Conservation (phyloP, 2,113 vertebrate species). For the Alces alces region DNA sequence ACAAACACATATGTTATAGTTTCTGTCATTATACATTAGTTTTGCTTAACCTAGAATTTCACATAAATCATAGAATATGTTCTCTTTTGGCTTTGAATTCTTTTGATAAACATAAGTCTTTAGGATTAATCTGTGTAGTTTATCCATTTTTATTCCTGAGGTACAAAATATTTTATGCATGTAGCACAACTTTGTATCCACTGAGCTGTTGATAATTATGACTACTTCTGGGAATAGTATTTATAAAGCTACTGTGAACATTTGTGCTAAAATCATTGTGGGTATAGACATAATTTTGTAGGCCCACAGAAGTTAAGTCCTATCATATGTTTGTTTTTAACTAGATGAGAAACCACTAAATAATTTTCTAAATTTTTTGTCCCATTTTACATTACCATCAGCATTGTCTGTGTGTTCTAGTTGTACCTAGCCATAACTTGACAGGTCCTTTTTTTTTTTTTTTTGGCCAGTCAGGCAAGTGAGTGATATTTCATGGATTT, state of each 20-base stretch:
- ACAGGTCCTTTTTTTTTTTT: background rate
- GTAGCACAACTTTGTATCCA: background rate
- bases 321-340: background rate
- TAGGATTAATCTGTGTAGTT: background rate
- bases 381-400: background rate
- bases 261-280: background rate
- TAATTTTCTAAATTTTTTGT: background rate
- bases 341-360: background rate
- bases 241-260: background rate
- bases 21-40: background rate
- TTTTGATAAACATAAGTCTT: background rate
- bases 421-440: background rate
- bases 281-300: background rate
- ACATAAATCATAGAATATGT: background rate
- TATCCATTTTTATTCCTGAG: background rate
- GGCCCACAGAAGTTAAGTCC: background rate
- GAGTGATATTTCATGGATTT: background rate
- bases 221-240: background rate
- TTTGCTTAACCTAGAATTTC: background rate
- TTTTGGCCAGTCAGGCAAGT: background rate
- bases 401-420: background rate
- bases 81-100: background rate
- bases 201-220: background rate
- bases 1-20: background rate
- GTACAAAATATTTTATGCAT: background rate